phyloP scores from a whole-genome alignment of 2,797 vertebrate genomes.

The Hypotaenidia philippensis region DNA sequence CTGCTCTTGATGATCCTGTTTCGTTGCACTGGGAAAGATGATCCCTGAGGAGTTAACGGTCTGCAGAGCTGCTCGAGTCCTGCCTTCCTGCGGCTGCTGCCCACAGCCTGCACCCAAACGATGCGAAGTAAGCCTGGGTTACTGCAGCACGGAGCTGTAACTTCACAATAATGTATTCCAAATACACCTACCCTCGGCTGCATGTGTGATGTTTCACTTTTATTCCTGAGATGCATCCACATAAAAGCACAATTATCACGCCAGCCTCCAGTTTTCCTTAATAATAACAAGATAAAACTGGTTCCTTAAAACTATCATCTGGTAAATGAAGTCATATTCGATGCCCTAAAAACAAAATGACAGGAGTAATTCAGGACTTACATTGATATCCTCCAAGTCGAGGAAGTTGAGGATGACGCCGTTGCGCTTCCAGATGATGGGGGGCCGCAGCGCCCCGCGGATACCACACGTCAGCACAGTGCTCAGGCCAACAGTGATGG shows the following conservation, averaged over 20 bases:
- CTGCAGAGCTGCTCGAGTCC: not conserved
- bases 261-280: not conserved
- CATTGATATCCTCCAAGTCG: conserved; percentile 95
- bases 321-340: not conserved
- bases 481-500: conserved; percentile 93
- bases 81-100: not conserved
- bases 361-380: conserved; percentile 74
- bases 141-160: not conserved
- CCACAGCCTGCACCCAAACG: not conserved
- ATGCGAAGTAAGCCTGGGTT: not conserved
- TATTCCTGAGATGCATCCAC: not conserved
- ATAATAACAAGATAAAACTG: not conserved
- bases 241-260: accelerated
- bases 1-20: not conserved
- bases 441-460: conserved; percentile 89
- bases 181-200: not conserved
- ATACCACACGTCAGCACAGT: conserved; percentile 90
- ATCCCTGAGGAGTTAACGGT: not conserved
- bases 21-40: not conserved
- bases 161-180: not conserved
- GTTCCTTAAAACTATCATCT: not conserved
- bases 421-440: conserved; percentile 94
- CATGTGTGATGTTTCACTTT: accelerated
- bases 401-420: conserved; percentile 91
- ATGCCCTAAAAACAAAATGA: not conserved